Evolutionary conservation across 2,113 vertebrate genomes (phyloP), one percentile per base, ranked within the genome.

Genomic region (Ondatra zibethicus): DNA sequence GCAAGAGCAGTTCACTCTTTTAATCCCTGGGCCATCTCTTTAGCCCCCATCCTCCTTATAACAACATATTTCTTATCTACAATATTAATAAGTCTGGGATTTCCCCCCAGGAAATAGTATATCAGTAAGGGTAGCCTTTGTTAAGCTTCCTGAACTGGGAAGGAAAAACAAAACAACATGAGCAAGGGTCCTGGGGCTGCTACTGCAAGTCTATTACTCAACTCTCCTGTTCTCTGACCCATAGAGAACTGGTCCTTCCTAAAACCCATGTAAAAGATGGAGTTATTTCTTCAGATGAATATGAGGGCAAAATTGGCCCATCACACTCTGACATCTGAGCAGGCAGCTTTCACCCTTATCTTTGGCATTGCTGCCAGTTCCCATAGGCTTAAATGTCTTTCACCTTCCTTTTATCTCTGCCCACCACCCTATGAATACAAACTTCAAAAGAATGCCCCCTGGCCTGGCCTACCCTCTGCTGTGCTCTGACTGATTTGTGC

Each of bases 131-230:
- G n/a, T 11, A 86, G 33, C 0, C 47, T 88, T 77, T 66, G 55
- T 89, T 84, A 25, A 29, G 73, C 89, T 94, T 90, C 88, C 87
- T 93, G 9, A 80, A 68, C 52, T 33, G 36, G 66, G 66, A 88
- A 85, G 4, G 81, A 45, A 65, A 65, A 85, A 63, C 55, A 94
- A 73, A 82, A 21, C 31, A 45, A 80, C 29, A 17, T 50, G 78
- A 88, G 72, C 7, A 36, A 77, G 78, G 47, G 29, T 39, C 50
- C 25, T 50, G 33, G 52, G 90, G 25, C 80, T 82, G 42, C 36
- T 81, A 33, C 23, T 80, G 45, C 25, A 58, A 45, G 42, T 70
- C 52, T 50, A 42, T 87, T 75, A 66, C 65, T 58, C 19, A 13
- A 19, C 45, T 96, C 89, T 87, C 88, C 72, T 39, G 72, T 86